Evolutionary conservation across 2,888 invertebrate species (phyloP).

Genomic region (Andrena camellia): DNA sequence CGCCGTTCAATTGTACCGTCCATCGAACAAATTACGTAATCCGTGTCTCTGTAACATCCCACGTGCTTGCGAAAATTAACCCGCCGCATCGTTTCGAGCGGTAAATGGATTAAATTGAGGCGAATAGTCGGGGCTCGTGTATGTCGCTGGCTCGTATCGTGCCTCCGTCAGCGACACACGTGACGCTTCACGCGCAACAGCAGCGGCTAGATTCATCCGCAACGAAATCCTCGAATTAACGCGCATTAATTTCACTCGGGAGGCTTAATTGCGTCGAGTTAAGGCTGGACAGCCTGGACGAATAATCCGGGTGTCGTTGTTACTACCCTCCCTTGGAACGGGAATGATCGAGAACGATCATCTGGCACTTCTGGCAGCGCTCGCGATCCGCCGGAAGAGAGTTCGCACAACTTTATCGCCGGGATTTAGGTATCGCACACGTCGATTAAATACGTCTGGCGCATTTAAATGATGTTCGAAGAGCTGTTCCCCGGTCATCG

Average conservation of each 20-base stretch:
- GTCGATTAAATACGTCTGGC: not conserved
- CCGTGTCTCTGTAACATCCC: not conserved
- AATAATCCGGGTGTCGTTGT: slow-evolving; percentile 6
- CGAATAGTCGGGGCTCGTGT: not conserved
- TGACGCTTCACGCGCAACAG: not conserved
- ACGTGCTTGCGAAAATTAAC: not conserved
- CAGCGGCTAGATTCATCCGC: not conserved
- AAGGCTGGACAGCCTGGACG: slow-evolving; percentile 11
- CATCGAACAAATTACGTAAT: slow-evolving; percentile 10
- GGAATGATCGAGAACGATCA: not conserved
- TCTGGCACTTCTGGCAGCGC: too few species aligned
- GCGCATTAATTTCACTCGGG: slow-evolving; percentile 36
- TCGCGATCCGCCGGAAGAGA: too few species aligned
- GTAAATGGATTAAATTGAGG: slow-evolving; percentile 13
- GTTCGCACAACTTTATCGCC: not conserved
- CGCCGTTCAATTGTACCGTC: not conserved
- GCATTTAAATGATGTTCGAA: slow-evolving; percentile 4
- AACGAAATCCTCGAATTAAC: slow-evolving; percentile 32
- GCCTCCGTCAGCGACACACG: not conserved
- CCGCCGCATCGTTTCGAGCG: not conserved
- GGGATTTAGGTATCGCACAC: not conserved
- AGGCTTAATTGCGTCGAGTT: slow-evolving; percentile 32
- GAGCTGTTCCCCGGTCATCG: slow-evolving; percentile 2
- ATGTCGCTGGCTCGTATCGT: not conserved
- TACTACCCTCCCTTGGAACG: not conserved